These are phyloP conservation scores for Bambusicola thoracicus DNA, from an alignment of 2,113 vertebrate species.

Conservation along the genomic window DNA sequence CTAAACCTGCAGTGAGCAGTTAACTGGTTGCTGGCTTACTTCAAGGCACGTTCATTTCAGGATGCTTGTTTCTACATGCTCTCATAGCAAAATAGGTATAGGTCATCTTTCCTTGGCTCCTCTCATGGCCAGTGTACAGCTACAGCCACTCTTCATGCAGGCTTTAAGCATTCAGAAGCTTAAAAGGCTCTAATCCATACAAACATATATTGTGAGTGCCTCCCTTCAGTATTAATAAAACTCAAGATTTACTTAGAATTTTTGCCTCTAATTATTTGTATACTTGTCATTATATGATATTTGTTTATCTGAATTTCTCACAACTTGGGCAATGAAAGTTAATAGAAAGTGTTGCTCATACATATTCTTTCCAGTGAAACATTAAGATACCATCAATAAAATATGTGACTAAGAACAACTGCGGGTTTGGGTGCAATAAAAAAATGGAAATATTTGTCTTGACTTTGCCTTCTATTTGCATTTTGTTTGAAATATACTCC, in stretches of 20 bases:
- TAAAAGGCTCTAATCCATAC: neutral
- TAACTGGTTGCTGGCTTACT: neutral
- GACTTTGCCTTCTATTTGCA: neutral
- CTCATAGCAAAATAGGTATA: neutral
- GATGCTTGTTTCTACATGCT: neutral
- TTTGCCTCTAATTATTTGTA: neutral
- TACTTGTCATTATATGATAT: neutral
- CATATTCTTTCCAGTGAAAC: neutral
- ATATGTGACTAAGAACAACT: neutral
- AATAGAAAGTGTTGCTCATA: neutral
- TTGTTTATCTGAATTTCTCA: neutral
- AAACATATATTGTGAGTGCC: neutral
- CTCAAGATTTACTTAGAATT: neutral
- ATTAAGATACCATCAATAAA: neutral
- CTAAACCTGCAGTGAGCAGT: neutral
- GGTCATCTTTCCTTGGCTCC: neutral
- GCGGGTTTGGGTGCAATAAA: neutral
- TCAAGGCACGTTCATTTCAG: neutral
- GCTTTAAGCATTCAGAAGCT: neutral
- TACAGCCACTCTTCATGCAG: neutral
- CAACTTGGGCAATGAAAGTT: neutral
- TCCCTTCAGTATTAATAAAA: neutral
- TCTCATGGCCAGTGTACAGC: neutral
- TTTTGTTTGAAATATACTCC: neutral
- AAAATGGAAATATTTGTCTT: neutral